Conservation (phyloP, 1,140 invertebrate species). For the Musca domestica region DNA sequence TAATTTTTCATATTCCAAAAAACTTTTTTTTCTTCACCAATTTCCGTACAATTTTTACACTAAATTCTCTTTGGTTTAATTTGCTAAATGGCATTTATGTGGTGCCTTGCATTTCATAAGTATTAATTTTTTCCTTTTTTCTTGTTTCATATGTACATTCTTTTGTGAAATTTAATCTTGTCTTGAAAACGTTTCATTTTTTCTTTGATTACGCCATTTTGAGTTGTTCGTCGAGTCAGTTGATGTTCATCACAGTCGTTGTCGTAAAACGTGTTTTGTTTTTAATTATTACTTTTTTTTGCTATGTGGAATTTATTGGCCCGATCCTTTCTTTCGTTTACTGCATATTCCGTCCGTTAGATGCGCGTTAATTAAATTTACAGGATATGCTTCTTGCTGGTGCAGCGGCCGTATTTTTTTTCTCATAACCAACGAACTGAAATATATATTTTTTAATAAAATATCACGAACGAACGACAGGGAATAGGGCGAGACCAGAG, state of each 20-base stretch:
- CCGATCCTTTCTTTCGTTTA: neutral
- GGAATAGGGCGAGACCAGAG: too few species aligned
- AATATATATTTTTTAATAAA: too few species aligned
- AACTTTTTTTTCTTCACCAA: too few species aligned
- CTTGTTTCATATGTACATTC: too few species aligned
- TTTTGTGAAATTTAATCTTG: constrained; percentile 17
- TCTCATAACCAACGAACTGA: too few species aligned
- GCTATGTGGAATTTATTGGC: neutral
- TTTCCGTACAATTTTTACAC: too few species aligned
- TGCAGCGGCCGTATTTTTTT: too few species aligned
- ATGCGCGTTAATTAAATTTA: too few species aligned
- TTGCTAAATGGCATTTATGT: neutral
- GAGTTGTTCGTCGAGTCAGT: neutral
- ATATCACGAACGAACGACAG: too few species aligned
- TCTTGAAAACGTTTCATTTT: constrained; percentile 9
- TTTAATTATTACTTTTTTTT: neutral
- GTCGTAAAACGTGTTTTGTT: constrained; percentile 16
- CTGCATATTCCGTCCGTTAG: neutral
- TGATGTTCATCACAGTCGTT: neutral
- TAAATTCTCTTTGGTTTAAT: neutral
- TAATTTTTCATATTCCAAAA: too few species aligned
- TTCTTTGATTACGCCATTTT: constrained; percentile 18
- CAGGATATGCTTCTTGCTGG: too few species aligned
- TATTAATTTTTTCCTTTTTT: too few species aligned
- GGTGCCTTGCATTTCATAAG: neutral